These are phyloP conservation scores for Dryobota labecula DNA, from an alignment of 2,888 invertebrate genomes.

Conservation along the genomic window DNA sequence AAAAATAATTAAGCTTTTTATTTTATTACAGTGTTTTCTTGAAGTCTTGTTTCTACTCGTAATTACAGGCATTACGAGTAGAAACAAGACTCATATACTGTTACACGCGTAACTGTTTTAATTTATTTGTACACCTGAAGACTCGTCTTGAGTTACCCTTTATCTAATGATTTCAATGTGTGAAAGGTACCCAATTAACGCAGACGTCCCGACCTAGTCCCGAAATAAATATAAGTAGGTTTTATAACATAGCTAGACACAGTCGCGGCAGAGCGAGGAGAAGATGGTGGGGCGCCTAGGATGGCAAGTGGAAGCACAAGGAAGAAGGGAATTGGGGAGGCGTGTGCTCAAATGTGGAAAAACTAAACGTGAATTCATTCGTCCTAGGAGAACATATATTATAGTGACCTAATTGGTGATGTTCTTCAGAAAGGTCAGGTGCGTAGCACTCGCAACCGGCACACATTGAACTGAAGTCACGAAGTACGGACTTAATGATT, in stretches of 20 bases:
- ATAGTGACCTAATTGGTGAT: too few species aligned
- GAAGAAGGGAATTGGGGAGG: background rate
- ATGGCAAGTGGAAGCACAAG: background rate
- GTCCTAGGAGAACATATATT: too few species aligned
- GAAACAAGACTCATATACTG: too few species aligned
- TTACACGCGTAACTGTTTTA: constrained; percentile 1
- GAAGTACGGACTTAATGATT: too few species aligned
- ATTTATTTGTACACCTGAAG: constrained; percentile 14
- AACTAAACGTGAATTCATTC: constrained; percentile 1
- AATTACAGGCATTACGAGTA: too few species aligned
- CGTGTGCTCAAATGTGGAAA: background rate
- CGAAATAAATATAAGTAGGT: constrained; percentile 22
- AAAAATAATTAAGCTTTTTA: background rate
- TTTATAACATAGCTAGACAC: background rate
- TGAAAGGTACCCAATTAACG: constrained; percentile 31
- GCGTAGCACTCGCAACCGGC: too few species aligned
- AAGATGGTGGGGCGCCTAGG: background rate
- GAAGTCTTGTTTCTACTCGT: background rate
- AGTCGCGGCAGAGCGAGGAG: background rate
- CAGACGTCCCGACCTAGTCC: background rate
- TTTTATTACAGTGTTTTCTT: background rate
- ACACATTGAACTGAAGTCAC: too few species aligned
- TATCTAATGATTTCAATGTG: constrained; percentile 43
- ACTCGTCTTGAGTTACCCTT: constrained; percentile 22
- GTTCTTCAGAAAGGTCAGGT: too few species aligned